phyloP scores from a whole-genome alignment of 2,888 invertebrate species.

The Epistrophella euchroma region DNA sequence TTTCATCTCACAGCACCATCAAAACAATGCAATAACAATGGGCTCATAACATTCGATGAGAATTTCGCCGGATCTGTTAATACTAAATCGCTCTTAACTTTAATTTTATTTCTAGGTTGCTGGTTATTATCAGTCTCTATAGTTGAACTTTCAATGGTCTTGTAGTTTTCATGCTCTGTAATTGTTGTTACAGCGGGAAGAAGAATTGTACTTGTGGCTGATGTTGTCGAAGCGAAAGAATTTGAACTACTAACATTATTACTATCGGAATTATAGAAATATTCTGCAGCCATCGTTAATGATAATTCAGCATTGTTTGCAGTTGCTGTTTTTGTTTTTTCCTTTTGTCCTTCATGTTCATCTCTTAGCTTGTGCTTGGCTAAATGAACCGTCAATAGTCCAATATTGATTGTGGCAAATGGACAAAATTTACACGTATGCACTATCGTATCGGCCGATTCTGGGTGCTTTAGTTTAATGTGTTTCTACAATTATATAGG shows the following conservation, averaged over 20 bases:
- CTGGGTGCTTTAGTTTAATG: conserved; percentile 91
- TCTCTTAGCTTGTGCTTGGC: conserved; percentile 79
- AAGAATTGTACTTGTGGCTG: conserved; percentile 13
- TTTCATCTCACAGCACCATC: conserved; percentile 76
- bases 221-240: conserved; percentile 37
- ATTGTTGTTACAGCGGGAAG: conserved; percentile 12
- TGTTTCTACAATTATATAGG: conserved; percentile 85
- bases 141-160: conserved; percentile 63
- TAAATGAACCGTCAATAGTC: conserved; percentile 81
- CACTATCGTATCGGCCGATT: conserved; percentile 86
- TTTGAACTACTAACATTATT: conserved; percentile 49
- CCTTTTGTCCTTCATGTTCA: conserved; percentile 52
- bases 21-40: conserved; percentile 74
- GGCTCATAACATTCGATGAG: conserved; percentile 71
- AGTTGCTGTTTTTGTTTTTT: conserved; percentile 21
- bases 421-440: conserved; percentile 81
- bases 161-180: conserved; percentile 36
- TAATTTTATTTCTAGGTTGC: conserved; percentile 79
- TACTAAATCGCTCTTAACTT: conserved; percentile 81
- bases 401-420: conserved; percentile 82
- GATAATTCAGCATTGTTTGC: not conserved
- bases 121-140: conserved; percentile 70
- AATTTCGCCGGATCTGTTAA: conserved; percentile 78
- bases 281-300: conserved; percentile 25
- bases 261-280: conserved; percentile 41